Percentiles rank a stretch among this genome's conserved stretches.
Conservation (phyloP, 1,140 invertebrate genomes). For the Tetramorium alpestre region DNA sequence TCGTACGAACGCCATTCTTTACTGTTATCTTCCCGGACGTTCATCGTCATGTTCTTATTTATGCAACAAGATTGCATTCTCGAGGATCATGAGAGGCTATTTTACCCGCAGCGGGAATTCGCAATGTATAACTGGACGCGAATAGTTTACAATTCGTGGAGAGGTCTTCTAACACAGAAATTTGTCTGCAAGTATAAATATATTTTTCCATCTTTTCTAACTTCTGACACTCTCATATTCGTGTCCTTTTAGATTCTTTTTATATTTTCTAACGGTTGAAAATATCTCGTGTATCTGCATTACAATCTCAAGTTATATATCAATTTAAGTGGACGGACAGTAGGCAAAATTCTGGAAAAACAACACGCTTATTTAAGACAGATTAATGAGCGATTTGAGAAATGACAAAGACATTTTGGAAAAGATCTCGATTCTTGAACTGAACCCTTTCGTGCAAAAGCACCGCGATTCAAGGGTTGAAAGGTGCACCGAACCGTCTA, state of each 20-base stretch:
- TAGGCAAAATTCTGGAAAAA: not conserved
- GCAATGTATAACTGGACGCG: not conserved
- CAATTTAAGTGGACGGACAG: not conserved
- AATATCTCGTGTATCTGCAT: not conserved
- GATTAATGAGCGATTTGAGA: not conserved
- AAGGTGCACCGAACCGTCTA: conserved; percentile 3
- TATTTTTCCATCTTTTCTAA: not conserved
- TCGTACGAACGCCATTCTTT: conserved; percentile 47
- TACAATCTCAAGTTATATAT: too few relatives aligned
- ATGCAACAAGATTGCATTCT: conserved; percentile 49
- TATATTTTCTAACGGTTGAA: not conserved
- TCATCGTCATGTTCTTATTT: conserved; percentile 58
- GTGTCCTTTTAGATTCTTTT: not conserved
- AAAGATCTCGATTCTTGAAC: not conserved
- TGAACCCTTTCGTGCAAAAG: conserved; percentile 12
- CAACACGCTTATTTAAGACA: not conserved
- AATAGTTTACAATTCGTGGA: not conserved
- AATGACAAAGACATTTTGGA: conserved; percentile 6
- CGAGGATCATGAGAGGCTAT: conserved; percentile 36
- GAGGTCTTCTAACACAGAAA: not conserved
- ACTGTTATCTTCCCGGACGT: conserved; percentile 49
- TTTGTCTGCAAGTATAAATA: not conserved
- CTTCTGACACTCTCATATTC: not conserved
- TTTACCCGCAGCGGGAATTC: conserved; percentile 25
- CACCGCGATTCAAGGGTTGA: not conserved